Percentiles rank a stretch among this genome's conserved stretches.
Conservation (phyloP, 2,797 vertebrate genomes). For the Erpetoichthys calabaricus region DNA sequence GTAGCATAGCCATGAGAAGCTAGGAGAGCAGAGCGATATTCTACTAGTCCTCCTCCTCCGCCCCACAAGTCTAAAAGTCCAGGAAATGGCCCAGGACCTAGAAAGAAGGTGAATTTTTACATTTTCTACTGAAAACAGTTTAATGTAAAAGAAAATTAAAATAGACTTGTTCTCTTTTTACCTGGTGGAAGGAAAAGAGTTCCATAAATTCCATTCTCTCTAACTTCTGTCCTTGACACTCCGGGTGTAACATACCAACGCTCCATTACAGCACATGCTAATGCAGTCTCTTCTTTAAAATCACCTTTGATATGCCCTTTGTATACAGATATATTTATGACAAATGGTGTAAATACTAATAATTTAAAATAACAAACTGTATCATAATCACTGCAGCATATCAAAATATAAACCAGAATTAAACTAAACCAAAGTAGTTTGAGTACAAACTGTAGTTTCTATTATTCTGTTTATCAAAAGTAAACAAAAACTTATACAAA, state of each 20-base stretch:
- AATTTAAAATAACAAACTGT: background rate
- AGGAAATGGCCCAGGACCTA: constrained; percentile 54
- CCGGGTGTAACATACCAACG: constrained; percentile 27
- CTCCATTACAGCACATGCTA: constrained; percentile 32
- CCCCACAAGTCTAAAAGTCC: constrained; percentile 53
- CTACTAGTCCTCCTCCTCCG: constrained; percentile 39
- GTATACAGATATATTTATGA: constrained; percentile 35
- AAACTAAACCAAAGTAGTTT: too few relatives aligned
- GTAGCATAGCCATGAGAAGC: constrained; percentile 43
- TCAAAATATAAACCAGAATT: too few relatives aligned
- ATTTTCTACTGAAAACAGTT: too few relatives aligned
- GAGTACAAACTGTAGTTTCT: too few relatives aligned
- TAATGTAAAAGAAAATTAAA: too few relatives aligned
- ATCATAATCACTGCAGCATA: too few relatives aligned
- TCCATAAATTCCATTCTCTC: constrained; percentile 1
- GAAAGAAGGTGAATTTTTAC: background rate
- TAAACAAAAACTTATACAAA: too few relatives aligned
- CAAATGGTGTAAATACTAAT: constrained; percentile 27
- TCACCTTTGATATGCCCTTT: constrained; percentile 26
- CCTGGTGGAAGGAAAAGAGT: constrained; percentile 6
- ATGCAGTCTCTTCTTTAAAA: constrained; percentile 21
- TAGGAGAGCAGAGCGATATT: constrained; percentile 44
- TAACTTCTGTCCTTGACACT: background rate
- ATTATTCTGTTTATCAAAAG: too few relatives aligned
- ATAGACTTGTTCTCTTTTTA: background rate